phyloP scores from a whole-genome alignment of 2,888 invertebrate species.

The Drosophila melanocephala region DNA sequence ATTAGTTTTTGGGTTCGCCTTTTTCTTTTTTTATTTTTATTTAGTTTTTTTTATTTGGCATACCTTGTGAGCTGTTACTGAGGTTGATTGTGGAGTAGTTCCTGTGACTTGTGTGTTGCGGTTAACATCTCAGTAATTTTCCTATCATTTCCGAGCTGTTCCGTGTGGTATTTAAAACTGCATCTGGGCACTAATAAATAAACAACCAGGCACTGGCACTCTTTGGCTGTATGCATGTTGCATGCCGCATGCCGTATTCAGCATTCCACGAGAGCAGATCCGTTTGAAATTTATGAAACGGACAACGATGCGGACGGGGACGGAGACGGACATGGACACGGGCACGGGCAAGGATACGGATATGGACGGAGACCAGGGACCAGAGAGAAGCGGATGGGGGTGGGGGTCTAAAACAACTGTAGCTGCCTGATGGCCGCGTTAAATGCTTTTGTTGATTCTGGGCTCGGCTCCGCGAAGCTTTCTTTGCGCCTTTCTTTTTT shows the following conservation, averaged over 20 bases:
- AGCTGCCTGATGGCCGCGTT: slow-evolving; percentile 73
- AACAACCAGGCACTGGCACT: slow-evolving; percentile 45
- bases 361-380: not conserved
- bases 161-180: slow-evolving; percentile 67
- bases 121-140: not conserved
- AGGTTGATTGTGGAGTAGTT: not conserved
- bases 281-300: slow-evolving; percentile 72
- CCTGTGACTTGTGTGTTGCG: not conserved
- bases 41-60: not conserved
- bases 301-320: slow-evolving; percentile 9
- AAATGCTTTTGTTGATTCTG: slow-evolving; percentile 80
- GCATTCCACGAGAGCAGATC: slow-evolving; percentile 21
- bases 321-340: not conserved
- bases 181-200: slow-evolving; percentile 73
- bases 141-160: slow-evolving; percentile 7
- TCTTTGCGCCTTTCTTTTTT: not conserved
- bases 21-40: not conserved
- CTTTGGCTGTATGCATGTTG: slow-evolving; percentile 39
- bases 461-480: slow-evolving; percentile 47
- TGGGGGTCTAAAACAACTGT: slow-evolving; percentile 69
- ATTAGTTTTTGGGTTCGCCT: slow-evolving; percentile 11
- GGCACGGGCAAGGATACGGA: not conserved
- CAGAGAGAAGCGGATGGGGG: not conserved
- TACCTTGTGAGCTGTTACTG: not conserved
- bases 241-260: slow-evolving; percentile 2